Conservation (phyloP, 1,140 invertebrate genomes). For the Bactericera cockerelli region DNA sequence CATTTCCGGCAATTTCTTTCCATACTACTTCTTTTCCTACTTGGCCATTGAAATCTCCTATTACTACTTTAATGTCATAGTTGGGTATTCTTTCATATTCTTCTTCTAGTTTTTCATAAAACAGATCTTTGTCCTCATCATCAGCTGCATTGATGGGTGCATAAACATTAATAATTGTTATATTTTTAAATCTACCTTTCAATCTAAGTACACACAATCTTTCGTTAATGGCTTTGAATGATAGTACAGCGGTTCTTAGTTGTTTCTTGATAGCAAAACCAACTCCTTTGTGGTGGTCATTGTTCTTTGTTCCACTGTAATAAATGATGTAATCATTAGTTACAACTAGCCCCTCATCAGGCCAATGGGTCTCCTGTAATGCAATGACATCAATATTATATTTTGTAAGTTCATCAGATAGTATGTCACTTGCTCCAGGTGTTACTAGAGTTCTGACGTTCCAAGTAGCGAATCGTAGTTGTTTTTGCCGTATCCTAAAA, state of each 20-base stretch:
- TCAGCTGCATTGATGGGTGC: not conserved
- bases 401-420: constrained; percentile 14
- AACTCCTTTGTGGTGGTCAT: not conserved
- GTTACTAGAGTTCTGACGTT: constrained; percentile 13
- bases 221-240: constrained; percentile 13
- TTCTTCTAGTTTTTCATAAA: no score
- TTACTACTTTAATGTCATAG: constrained; percentile 15
- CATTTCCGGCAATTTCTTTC: no score
- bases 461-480: constrained; percentile 13
- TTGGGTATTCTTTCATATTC: not conserved
- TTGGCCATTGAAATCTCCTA: constrained; percentile 16
- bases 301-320: not conserved
- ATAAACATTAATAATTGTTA: not conserved
- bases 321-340: not conserved
- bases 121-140: constrained; percentile 6
- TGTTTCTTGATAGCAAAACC: constrained; percentile 11
- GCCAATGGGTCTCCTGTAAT: constrained; percentile 15
- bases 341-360: not conserved
- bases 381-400: constrained; percentile 16
- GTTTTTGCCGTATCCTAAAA: not conserved
- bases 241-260: not conserved
- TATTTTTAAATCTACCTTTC: constrained; percentile 6
- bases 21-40: constrained; percentile 10
- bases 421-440: constrained; percentile 9
- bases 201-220: constrained; percentile 9